Conservation (phyloP, 2,797 vertebrate genomes). For the Sebastes oblongus region DNA sequence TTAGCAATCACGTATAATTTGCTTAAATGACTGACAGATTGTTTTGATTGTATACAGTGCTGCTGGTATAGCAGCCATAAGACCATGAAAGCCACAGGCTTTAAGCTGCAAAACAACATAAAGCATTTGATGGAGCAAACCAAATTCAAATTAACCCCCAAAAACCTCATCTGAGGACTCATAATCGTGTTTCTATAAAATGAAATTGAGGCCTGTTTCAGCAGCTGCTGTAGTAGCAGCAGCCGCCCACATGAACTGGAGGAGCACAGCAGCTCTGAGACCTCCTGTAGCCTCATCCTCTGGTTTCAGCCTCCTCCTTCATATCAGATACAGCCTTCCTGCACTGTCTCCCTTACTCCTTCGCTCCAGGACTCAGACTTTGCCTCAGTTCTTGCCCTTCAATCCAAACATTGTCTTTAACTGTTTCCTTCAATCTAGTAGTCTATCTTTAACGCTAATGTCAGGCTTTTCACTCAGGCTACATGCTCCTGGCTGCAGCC, state of each 20-base stretch:
- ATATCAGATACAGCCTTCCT: neutral
- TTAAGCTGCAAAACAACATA: conserved; percentile 45
- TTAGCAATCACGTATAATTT: neutral
- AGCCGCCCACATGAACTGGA: conserved; percentile 36
- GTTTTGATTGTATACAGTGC: neutral
- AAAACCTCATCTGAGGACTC: conserved; percentile 67
- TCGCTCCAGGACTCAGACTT: neutral
- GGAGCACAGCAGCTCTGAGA: conserved; percentile 7
- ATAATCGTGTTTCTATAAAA: conserved; percentile 69
- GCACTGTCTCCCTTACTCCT: neutral
- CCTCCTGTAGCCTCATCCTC: neutral
- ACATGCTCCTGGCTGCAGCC: conserved; percentile 1
- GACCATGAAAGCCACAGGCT: conserved; percentile 23
- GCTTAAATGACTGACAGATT: conserved; percentile 1
- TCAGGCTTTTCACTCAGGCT: conserved; percentile 6
- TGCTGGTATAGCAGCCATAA: neutral
- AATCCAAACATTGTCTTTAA: conserved; percentile 9
- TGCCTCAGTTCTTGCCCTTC: neutral
- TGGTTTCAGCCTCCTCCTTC: neutral
- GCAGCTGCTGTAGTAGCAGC: conserved; percentile 38
- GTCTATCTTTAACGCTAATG: conserved; percentile 1
- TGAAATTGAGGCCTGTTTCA: conserved; percentile 63
- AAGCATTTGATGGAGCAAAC: conserved; percentile 63
- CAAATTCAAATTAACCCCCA: conserved; percentile 74
- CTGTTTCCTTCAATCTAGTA: conserved; percentile 5